Evolutionary conservation across 2,797 vertebrate genomes (phyloP).

Genomic region (Tadarida brasiliensis): DNA sequence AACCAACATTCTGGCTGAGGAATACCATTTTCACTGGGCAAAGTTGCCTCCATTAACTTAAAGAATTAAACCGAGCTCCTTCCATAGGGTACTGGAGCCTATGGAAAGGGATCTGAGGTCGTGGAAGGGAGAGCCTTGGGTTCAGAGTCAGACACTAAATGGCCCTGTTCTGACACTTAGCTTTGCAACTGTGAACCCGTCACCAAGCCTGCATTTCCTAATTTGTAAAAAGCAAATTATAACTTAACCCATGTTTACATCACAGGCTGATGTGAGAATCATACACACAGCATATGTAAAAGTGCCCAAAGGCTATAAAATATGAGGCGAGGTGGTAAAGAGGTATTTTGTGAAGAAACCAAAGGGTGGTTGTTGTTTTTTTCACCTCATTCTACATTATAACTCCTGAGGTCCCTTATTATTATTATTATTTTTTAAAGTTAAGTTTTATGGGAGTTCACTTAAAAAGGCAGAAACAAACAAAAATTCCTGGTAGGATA

Average conservation of each 20-base stretch:
- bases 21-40: background rate
- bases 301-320: background rate
- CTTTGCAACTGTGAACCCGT: background rate
- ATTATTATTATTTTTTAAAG: background rate
- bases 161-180: background rate
- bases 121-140: background rate
- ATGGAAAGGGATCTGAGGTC: background rate
- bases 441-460: conserved; percentile 29
- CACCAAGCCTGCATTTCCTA: background rate
- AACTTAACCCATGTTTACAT: background rate
- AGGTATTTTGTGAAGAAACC: conserved; percentile 7
- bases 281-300: background rate
- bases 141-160: background rate
- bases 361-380: background rate
- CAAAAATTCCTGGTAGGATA: background rate
- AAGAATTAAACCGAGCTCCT: background rate
- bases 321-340: background rate
- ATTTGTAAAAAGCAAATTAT: background rate
- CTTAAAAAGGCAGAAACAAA: conserved; percentile 27
- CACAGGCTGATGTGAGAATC: background rate
- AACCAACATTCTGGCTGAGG: background rate
- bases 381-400: background rate
- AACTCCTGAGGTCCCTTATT: background rate
- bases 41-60: background rate
- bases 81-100: background rate